Percentiles rank a stretch among this genome's conserved stretches.
These are phyloP conservation scores for Drosophila limbata DNA, from an alignment of 2,888 invertebrate genomes.

Conservation along the genomic window DNA sequence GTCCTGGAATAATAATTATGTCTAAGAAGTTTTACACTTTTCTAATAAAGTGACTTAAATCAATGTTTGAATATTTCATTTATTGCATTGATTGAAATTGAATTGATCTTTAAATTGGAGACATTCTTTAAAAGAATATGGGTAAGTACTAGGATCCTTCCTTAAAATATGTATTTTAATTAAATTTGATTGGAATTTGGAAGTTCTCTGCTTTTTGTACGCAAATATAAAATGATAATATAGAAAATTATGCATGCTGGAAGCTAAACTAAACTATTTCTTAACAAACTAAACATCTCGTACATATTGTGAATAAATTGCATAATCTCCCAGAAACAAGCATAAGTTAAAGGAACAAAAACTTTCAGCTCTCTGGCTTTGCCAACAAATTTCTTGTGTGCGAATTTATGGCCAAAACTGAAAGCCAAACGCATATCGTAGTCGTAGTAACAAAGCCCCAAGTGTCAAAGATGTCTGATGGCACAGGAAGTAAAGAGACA, in stretches of 20 bases:
- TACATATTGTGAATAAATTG: constrained; percentile 1
- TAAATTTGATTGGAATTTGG: not conserved
- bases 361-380: constrained; percentile 11
- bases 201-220: not conserved
- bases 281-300: not conserved
- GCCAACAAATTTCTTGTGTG: constrained; percentile 28
- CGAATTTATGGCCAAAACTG: constrained; percentile 33
- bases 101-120: too few relatives aligned
- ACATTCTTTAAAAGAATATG: too few relatives aligned
- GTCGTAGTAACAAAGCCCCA: constrained; percentile 37
- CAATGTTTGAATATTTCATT: not conserved
- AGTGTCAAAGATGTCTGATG: constrained; percentile 52
- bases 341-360: constrained; percentile 13
- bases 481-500: constrained; percentile 28
- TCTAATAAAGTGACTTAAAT: constrained; percentile 6
- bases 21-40: constrained; percentile 9
- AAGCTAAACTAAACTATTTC: not conserved
- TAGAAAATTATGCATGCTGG: not conserved
- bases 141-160: too few relatives aligned
- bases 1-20: constrained; percentile 31
- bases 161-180: too few relatives aligned
- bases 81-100: too few relatives aligned
- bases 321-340: constrained; percentile 8
- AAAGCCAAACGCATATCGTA: constrained; percentile 43
- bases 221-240: not conserved